A percentile compares a stretch with the other conserved stretches of the same genome.
Conservation (phyloP, 2,888 invertebrate species). For the Drosophila anomalata region DNA sequence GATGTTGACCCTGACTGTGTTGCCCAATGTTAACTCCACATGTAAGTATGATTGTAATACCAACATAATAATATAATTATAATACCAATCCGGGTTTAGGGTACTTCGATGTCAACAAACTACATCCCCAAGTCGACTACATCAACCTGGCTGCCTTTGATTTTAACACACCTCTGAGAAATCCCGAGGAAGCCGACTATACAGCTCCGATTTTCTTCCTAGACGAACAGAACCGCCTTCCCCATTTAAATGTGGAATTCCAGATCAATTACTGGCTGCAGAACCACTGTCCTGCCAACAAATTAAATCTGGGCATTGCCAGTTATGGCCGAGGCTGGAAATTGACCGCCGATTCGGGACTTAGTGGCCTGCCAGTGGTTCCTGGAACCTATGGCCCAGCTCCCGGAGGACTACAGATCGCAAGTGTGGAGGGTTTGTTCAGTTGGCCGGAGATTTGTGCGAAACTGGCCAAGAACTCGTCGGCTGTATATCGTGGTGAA, state of each 20-base stretch:
- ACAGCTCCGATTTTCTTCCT: conserved; percentile 89
- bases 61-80: too few relatives aligned
- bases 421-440: conserved; percentile 87
- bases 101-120: conserved; percentile 90
- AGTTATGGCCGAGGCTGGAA: conserved; percentile 92
- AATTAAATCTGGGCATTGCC: conserved; percentile 89
- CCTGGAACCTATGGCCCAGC: conserved; percentile 88
- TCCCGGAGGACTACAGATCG: conserved; percentile 88
- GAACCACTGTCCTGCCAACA: conserved; percentile 86
- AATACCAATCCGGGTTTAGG: conserved; percentile 81
- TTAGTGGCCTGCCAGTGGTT: conserved; percentile 90
- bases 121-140: conserved; percentile 90
- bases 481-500: conserved; percentile 86
- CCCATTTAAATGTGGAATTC: conserved; percentile 88
- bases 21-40: conserved; percentile 91
- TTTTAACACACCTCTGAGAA: conserved; percentile 89
- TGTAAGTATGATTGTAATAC: conserved; percentile 84
- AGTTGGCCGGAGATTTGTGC: conserved; percentile 93
- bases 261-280: conserved; percentile 87
- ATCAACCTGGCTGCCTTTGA: conserved; percentile 92
- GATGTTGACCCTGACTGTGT: conserved; percentile 87
- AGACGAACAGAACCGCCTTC: conserved; percentile 87
- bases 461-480: conserved; percentile 87
- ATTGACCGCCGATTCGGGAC: conserved; percentile 88
- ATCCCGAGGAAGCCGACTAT: conserved; percentile 91